Base-by-base conservation (phyloP, 1,140 invertebrate species). In the Apis cerana region DNA sequence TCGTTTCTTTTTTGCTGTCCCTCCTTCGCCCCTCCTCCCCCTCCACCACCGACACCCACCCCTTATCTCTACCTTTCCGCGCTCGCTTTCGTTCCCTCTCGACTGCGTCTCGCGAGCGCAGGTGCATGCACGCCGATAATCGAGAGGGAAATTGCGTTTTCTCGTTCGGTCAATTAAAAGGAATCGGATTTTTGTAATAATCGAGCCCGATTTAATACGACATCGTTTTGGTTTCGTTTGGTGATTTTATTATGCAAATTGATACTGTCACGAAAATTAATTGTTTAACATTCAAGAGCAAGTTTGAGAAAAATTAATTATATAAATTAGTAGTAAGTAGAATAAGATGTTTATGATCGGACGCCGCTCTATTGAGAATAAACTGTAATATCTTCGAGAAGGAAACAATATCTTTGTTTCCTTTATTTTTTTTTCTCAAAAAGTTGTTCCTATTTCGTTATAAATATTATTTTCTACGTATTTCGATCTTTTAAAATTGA, bases 1-100 rank as follows among this genome's bases (percentile, higher is more conserved):
- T 88, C 77, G 65, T 79, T 89, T 83, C 69, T 82, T 83, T 83
- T 90, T 84, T 84, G 62, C 56, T 70, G 17, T 61, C 59, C 23
- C 33, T 59, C 61, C 61, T 33, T 67, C 50, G 9, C 19, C 62
- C 59, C n/a, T 19, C 62, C 33, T 10, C 27, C 27, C 27, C 27
- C 27, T 27, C 27, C 33, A 3, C 33, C 52, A 4, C 52, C 64
- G n/a, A 13, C 9, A 23, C n/a, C 17, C 12, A 43, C 33, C 61
- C 50, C 80, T 82, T 76, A 74, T 76, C 74, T 68, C 33, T 74
- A 75, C 77, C 75, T 84, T 43, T 82, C 72, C 78, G 21, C 54
- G 68, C 52, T 68, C 43, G 72, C 72, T 82, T 76, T 68, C 72
- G 62, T 75, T 75, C 79, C 71, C 54, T 75, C 71, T 61, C 17